Evolutionary conservation across 2,888 invertebrate species (phyloP), one percentile per base, ranked within the genome.

Genomic region (Synanthedon myopaeformis): DNA sequence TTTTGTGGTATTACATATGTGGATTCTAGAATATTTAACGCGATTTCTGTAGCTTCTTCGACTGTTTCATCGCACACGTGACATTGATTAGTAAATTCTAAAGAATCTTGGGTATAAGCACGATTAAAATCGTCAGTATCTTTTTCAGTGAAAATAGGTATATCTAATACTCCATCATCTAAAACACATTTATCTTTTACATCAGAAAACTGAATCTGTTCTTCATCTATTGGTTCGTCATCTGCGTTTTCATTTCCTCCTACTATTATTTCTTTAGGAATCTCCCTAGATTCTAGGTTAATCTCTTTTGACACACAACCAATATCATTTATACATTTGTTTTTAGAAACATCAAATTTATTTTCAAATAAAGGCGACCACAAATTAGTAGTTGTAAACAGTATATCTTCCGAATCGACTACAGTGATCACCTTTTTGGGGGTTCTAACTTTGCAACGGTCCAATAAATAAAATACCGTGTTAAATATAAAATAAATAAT

Each of bases 321-420:
- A 8, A 35, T 35, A 35, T 35, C 35, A 35, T 35, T 10, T 35
- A 35, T 35, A 35, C 0, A 35, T 35, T 35, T 2, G 10, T 35
- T 35, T 35, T 35, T 35, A 35, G 35, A 35, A n/a, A 13, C 45
- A 14, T 45, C 13, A 45, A n/a, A 13, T 3, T 41, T 17, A 23
- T 10, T 5, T 12, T 41, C 13, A 54, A 35, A n/a, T 6, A 28
- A 14, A 19, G 35, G 4, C 3, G 53, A 42, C 77, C 78, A 82
- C 14, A 74, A 54, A 48, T 64, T 57, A 6, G 62, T 53, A 11
- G 85, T 72, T 1, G 86, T 86, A 51, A 62, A 79, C 17, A 87
- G 54, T 54, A 86, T 81, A 61, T 87, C 86, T 66, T 84, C 86
- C 19, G 56, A 59, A 57, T 87, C 86, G 1, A 73, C 83, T 1